Percentiles rank a stretch among this genome's conserved stretches.
phyloP scores from a whole-genome alignment of 2,888 invertebrate genomes.

The Amphimallon solstitiale region DNA sequence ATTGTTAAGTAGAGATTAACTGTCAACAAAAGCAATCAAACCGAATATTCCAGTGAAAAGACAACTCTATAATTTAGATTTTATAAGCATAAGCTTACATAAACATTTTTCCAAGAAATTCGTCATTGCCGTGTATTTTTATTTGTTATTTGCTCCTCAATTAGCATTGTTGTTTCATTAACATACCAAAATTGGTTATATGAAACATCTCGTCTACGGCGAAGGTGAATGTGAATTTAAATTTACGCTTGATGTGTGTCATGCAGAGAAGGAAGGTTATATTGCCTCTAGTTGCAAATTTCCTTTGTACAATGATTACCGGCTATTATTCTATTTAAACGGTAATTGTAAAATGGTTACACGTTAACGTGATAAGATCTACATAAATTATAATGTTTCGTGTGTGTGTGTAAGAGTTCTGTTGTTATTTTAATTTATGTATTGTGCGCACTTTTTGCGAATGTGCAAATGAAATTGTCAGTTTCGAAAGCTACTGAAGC shows the following conservation, averaged over 20 bases:
- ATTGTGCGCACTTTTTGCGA: too few relatives aligned
- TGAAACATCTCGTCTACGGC: background rate
- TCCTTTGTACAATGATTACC: background rate
- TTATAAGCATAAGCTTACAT: too few relatives aligned
- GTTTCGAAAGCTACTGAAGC: too few relatives aligned
- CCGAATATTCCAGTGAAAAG: too few relatives aligned
- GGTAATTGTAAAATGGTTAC: conserved; percentile 25
- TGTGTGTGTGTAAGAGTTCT: background rate
- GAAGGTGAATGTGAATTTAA: background rate
- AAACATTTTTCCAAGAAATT: too few relatives aligned
- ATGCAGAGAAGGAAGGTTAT: background rate
- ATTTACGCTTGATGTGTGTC: background rate
- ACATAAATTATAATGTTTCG: too few relatives aligned
- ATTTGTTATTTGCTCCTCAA: background rate
- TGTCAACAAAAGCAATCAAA: too few relatives aligned
- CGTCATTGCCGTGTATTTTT: background rate
- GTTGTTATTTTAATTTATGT: background rate
- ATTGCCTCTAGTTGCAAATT: background rate
- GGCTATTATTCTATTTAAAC: conserved; percentile 14
- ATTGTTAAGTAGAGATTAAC: too few relatives aligned
- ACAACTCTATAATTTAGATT: too few relatives aligned
- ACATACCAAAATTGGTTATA: background rate
- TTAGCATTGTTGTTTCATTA: too few relatives aligned
- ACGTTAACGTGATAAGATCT: background rate
- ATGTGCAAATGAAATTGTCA: too few relatives aligned